phyloP scores from a whole-genome alignment of 1,140 invertebrate genomes.

The Sinonovacula constricta region DNA sequence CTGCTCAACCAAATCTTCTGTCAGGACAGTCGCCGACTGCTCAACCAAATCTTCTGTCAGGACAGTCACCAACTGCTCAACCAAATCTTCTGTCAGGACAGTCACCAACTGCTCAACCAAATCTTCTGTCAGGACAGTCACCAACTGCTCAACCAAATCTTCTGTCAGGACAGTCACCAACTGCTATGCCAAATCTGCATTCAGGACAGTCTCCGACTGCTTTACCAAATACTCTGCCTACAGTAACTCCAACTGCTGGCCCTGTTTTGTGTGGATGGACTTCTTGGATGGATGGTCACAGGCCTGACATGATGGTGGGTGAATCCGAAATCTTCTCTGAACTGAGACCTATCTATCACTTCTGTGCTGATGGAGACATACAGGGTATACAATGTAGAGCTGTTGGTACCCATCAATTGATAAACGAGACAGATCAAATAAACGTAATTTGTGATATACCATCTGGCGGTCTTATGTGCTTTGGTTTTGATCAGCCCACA shows the following conservation, averaged over 20 bases:
- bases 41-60: neutral
- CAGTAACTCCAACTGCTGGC: slow-evolving; percentile 12
- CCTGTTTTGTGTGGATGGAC: slow-evolving; percentile 69
- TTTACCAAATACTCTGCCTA: slow-evolving; percentile 4
- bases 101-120: slow-evolving; percentile 36
- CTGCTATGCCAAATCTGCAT: neutral
- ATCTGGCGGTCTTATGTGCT: slow-evolving; percentile 84
- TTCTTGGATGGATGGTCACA: slow-evolving; percentile 70
- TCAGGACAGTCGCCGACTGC: slow-evolving; percentile 14
- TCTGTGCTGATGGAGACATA: slow-evolving; percentile 71
- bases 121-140: neutral
- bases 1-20: slow-evolving; percentile 7
- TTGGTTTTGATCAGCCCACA: slow-evolving; percentile 66
- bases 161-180: slow-evolving; percentile 2
- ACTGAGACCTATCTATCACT: slow-evolving; percentile 80
- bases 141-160: slow-evolving; percentile 2
- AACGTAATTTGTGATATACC: slow-evolving; percentile 86
- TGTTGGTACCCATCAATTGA: slow-evolving; percentile 36
- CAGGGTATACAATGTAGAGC: slow-evolving; percentile 70
- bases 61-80: slow-evolving; percentile 10
- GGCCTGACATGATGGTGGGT: slow-evolving; percentile 60
- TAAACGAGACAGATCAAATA: slow-evolving; percentile 75
- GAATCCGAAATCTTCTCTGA: slow-evolving; percentile 84
- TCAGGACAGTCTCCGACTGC: neutral
- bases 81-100: slow-evolving; percentile 9